These are phyloP conservation scores for Drosophila auraria DNA, from an alignment of 1,140 invertebrate species.

Conservation along the genomic window DNA sequence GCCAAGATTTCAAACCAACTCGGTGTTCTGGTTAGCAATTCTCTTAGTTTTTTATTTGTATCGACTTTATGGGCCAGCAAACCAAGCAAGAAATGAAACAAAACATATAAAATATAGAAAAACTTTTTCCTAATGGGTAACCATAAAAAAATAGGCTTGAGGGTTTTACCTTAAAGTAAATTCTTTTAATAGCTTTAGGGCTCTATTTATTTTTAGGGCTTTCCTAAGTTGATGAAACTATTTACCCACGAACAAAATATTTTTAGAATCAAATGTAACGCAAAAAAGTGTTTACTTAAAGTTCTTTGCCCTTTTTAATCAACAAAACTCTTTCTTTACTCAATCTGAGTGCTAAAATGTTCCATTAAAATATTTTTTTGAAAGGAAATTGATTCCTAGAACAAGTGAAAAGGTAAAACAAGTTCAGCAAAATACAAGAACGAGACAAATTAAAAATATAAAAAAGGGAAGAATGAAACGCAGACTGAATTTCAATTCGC, in stretches of 20 bases:
- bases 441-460: slow-evolving; percentile 8
- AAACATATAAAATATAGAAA: not conserved
- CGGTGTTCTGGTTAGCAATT: slow-evolving; percentile 36
- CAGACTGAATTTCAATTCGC: slow-evolving; percentile 65
- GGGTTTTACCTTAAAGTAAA: not conserved
- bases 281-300: too few species aligned
- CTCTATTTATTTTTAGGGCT: too few species aligned
- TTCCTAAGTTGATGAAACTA: not conserved
- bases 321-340: not conserved
- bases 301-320: not conserved
- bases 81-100: slow-evolving; percentile 27
- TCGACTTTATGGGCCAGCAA: slow-evolving; percentile 25
- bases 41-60: slow-evolving; percentile 8
- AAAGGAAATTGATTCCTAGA: not conserved
- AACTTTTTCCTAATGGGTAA: slow-evolving; percentile 9
- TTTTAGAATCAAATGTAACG: too few species aligned
- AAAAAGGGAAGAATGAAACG: slow-evolving; percentile 35
- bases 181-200: not conserved
- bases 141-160: slow-evolving; percentile 20
- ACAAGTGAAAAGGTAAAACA: slow-evolving; percentile 29
- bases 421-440: slow-evolving; percentile 7
- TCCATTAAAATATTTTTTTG: not conserved
- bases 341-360: not conserved
- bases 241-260: too few species aligned
- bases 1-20: slow-evolving; percentile 49